Evolutionary conservation across 2,797 vertebrate species (phyloP).

Genomic region (Cichlasoma orientale): DNA sequence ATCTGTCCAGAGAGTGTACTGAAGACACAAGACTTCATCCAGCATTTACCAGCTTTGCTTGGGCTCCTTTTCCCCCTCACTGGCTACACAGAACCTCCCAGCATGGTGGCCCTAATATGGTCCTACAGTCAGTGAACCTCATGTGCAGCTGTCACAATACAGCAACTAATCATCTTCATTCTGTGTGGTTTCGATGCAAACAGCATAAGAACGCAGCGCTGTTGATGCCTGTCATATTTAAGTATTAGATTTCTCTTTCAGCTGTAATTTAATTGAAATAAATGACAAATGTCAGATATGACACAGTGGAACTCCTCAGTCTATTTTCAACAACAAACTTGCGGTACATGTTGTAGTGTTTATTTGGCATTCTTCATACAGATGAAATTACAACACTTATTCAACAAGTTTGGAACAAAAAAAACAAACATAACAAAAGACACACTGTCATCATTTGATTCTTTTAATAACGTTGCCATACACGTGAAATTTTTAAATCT

Average conservation of each 20-base stretch:
- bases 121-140: neutral
- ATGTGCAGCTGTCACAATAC: neutral
- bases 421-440: slow-evolving; percentile 45
- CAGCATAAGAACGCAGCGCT: neutral
- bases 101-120: neutral
- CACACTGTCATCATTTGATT: slow-evolving; percentile 57
- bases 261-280: neutral
- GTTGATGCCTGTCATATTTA: neutral
- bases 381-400: slow-evolving; percentile 66
- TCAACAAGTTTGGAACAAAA: slow-evolving; percentile 46
- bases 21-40: neutral
- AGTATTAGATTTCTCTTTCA: neutral
- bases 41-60: neutral
- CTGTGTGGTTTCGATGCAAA: neutral
- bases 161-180: too few species aligned
- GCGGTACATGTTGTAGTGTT: slow-evolving; percentile 64
- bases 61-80: neutral
- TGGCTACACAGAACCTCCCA: neutral
- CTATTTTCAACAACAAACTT: slow-evolving; percentile 2
- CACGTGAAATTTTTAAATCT: slow-evolving; percentile 58
- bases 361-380: slow-evolving; percentile 75
- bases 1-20: neutral
- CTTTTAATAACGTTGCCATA: slow-evolving; percentile 76
- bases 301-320: neutral
- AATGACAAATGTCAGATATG: neutral